Conservation (phyloP, 2,888 invertebrate species). For the Terebella lapidaria region DNA sequence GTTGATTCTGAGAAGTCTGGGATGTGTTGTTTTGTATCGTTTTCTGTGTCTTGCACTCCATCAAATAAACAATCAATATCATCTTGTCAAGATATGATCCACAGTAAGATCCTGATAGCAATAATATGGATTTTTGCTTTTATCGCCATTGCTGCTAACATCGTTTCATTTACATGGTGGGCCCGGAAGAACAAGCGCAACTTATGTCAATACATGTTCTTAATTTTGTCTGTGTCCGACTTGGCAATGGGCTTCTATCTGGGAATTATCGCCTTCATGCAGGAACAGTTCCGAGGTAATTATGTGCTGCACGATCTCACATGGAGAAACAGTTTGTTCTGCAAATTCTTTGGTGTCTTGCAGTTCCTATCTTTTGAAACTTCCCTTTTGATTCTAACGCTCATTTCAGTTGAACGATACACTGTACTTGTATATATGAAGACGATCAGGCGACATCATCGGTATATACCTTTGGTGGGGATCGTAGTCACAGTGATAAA, state of each 20-base stretch:
- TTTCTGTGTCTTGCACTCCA: no score
- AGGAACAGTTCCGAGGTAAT: neutral
- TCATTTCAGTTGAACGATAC: neutral
- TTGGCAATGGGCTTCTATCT: neutral
- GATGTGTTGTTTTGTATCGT: no score
- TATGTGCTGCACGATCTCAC: neutral
- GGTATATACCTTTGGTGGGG: no score
- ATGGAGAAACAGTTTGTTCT: neutral
- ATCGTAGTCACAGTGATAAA: no score
- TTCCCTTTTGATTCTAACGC: neutral
- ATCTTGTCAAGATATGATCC: neutral
- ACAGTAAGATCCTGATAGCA: neutral
- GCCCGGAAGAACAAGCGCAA: neutral
- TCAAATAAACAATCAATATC: no score
- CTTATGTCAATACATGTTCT: neutral
- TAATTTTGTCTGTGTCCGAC: neutral
- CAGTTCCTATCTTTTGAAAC: neutral
- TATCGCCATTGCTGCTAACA: neutral
- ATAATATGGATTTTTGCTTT: neutral
- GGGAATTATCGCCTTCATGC: neutral
- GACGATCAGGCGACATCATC: no score
- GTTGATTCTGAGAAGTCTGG: no score
- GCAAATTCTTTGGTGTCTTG: neutral
- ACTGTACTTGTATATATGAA: neutral
- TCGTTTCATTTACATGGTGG: neutral